These are phyloP conservation scores for Eulemur rufifrons DNA, from an alignment of 2,113 vertebrate genomes.

Conservation along the genomic window DNA sequence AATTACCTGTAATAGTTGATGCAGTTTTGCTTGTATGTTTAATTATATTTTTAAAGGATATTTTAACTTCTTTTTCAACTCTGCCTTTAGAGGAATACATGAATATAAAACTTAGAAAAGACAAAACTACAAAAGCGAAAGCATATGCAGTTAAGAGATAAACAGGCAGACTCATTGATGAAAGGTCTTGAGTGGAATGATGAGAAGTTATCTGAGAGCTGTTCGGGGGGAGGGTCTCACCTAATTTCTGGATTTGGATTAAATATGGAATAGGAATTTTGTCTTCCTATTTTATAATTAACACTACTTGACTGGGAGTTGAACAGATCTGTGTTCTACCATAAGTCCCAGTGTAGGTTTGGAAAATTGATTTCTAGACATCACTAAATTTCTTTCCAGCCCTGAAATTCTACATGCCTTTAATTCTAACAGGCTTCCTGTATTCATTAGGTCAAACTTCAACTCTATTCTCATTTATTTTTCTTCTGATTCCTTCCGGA, in stretches of 20 bases:
- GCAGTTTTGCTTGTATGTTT: not conserved
- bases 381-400: not conserved
- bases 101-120: not conserved
- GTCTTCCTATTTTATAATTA: not conserved
- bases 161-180: not conserved
- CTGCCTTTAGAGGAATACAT: not conserved
- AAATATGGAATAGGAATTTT: not conserved
- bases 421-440: not conserved
- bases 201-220: not conserved
- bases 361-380: not conserved
- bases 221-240: not conserved
- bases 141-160: not conserved
- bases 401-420: not conserved
- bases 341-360: not conserved
- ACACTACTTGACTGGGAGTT: not conserved
- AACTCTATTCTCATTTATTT: not conserved
- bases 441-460: not conserved
- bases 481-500: not conserved
- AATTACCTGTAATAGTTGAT: conserved; percentile 45
- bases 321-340: not conserved
- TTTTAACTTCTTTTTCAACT: not conserved
- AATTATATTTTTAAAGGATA: not conserved
- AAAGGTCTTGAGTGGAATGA: rapidly evolving
- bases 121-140: not conserved
- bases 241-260: not conserved